Evolutionary conservation across 2,797 vertebrate species (phyloP).

Genomic region (Sitta carolinensis): DNA sequence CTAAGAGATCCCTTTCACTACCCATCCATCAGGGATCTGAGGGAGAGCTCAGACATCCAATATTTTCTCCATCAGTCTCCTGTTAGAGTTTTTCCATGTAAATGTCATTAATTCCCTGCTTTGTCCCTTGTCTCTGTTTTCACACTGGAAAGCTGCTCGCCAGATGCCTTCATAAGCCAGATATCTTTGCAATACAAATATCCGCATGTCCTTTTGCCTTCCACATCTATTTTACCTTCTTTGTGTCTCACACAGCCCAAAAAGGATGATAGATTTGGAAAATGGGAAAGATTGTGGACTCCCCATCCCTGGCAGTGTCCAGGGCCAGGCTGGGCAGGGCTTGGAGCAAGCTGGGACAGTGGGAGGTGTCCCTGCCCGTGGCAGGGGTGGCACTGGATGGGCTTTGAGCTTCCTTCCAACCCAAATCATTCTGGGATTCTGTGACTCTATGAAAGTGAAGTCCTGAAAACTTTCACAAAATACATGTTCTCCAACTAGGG

Average conservation of each 20-base stretch:
- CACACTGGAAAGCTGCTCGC: not conserved
- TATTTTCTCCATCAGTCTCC: not conserved
- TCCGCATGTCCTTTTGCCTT: not conserved
- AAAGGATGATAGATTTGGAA: not conserved
- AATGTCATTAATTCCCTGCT: not conserved
- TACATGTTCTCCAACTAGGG: fast-evolving
- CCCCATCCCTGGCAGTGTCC: fast-evolving
- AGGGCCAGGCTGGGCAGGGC: not conserved
- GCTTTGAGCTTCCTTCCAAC: not conserved
- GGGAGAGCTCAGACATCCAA: not conserved
- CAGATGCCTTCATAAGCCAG: not conserved
- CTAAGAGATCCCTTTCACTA: not conserved
- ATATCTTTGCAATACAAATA: not conserved
- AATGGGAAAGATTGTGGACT: not conserved
- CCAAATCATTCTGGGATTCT: not conserved
- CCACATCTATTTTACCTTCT: not conserved
- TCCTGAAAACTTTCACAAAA: too few relatives aligned
- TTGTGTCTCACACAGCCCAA: not conserved
- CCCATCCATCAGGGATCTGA: not conserved
- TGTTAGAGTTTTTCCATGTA: not conserved
- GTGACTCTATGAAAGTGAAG: fast-evolving
- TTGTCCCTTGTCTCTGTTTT: not conserved
- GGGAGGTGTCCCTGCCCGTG: not conserved
- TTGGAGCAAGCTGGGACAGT: fast-evolving
- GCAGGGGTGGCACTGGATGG: not conserved